A percentile compares a stretch with the other conserved stretches of the same genome.
phyloP scores from a whole-genome alignment of 2,797 vertebrate species.

The Cygnus olor region DNA sequence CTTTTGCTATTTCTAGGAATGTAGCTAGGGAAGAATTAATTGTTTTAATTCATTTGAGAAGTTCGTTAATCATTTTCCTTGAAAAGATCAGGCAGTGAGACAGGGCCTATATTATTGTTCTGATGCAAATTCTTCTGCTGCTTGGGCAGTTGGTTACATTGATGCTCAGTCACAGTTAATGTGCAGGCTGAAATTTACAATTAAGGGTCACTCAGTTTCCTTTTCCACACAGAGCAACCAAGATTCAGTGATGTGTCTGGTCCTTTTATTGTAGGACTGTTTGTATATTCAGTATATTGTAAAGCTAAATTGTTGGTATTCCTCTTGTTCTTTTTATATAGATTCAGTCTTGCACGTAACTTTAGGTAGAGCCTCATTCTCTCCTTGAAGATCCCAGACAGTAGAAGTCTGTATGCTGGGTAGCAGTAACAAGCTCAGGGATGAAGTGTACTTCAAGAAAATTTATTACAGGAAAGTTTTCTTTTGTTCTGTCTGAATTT shows the following conservation, averaged over 20 bases:
- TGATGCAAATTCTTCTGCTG: background rate
- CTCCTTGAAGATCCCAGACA: background rate
- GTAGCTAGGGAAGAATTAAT: background rate
- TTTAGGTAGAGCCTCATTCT: background rate
- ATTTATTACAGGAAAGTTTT: background rate
- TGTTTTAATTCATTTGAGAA: background rate
- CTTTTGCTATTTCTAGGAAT: background rate
- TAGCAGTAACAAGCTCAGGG: background rate
- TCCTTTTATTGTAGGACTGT: background rate
- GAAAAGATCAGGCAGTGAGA: background rate
- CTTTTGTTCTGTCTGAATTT: background rate
- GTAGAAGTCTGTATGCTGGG: background rate
- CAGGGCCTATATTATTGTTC: background rate
- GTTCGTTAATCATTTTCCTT: background rate
- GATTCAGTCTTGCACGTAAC: background rate
- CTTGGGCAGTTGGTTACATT: background rate
- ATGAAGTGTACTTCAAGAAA: background rate
- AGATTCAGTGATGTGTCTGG: background rate
- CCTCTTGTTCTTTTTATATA: background rate
- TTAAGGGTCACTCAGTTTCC: background rate
- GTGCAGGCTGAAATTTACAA: background rate
- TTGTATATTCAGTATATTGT: background rate
- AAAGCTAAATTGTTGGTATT: background rate
- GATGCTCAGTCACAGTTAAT: background rate
- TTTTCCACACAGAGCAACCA: background rate